phyloP scores from a whole-genome alignment of 2,888 invertebrate species.

The Caradrina clavipalpis region DNA sequence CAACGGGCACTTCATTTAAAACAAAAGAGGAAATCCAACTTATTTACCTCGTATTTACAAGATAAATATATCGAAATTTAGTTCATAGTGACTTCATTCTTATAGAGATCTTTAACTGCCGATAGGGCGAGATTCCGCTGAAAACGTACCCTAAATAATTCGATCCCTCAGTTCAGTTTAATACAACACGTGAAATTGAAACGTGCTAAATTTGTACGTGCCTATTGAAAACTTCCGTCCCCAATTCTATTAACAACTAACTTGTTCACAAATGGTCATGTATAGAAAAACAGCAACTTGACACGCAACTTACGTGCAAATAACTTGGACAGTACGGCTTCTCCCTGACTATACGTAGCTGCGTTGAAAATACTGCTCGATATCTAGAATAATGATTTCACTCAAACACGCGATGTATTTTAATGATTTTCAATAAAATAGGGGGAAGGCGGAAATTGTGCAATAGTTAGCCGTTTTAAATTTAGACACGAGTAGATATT shows the following conservation, averaged over 20 bases:
- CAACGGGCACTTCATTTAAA: neutral
- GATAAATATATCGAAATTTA: conserved; percentile 5
- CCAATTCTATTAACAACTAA: conserved; percentile 81
- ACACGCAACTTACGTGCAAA: conserved; percentile 58
- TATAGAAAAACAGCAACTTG: conserved; percentile 72
- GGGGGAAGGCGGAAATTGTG: conserved; percentile 47
- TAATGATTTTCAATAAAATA: conserved; percentile 50
- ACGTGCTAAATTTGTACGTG: conserved; percentile 83
- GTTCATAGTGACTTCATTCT: conserved; percentile 4
- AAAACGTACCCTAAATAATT: conserved; percentile 59
- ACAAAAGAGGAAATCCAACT: no score
- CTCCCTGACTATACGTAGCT: conserved; percentile 34
- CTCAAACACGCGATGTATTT: conserved; percentile 49
- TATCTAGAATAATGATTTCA: conserved; percentile 46
- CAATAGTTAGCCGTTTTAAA: conserved; percentile 23
- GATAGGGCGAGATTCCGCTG: conserved; percentile 39
- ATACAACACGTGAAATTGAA: conserved; percentile 83
- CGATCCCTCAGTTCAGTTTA: conserved; percentile 66
- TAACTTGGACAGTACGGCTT: conserved; percentile 62
- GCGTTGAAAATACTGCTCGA: conserved; percentile 35
- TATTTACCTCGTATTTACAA: neutral
- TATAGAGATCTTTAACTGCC: conserved; percentile 17
- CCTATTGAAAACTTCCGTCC: conserved; percentile 84
- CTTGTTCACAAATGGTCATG: conserved; percentile 76
- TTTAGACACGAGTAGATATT: conserved; percentile 16